These are phyloP conservation scores for Charanyca ferruginea DNA, from an alignment of 2,888 invertebrate species.

Conservation along the genomic window DNA sequence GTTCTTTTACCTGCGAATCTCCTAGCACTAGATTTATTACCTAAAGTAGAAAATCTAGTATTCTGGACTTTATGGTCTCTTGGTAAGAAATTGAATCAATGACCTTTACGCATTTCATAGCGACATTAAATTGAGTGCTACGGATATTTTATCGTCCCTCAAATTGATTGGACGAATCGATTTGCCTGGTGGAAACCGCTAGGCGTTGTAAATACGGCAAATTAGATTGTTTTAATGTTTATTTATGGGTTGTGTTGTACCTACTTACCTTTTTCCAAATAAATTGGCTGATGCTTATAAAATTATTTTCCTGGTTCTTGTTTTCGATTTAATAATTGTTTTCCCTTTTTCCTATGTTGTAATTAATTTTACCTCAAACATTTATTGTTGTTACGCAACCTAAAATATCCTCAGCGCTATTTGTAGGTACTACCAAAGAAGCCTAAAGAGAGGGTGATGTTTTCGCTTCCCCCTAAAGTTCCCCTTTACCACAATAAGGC, in stretches of 20 bases:
- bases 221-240: constrained; percentile 36
- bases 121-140: constrained; percentile 26
- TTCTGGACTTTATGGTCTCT: constrained; percentile 3
- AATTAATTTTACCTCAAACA: background rate
- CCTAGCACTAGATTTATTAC: background rate
- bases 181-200: constrained; percentile 14
- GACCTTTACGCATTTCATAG: constrained; percentile 48
- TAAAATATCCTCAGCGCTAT: background rate
- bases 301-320: constrained; percentile 5
- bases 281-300: background rate
- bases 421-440: too few relatives aligned
- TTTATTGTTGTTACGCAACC: background rate
- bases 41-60: background rate
- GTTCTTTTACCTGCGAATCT: background rate
- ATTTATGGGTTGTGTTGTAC: constrained; percentile 5
- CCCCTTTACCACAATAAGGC: constrained; percentile 13
- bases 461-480: background rate
- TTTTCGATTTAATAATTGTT: background rate
- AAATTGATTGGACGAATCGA: constrained; percentile 50
- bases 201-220: constrained; percentile 19
- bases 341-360: constrained; percentile 7
- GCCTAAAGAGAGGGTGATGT: background rate
- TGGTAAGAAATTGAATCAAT: constrained; percentile 44
- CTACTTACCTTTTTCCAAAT: constrained; percentile 8
- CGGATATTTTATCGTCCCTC: constrained; percentile 45